phyloP scores from a whole-genome alignment of 2,797 vertebrate genomes.

The Sebastes diaconus region DNA sequence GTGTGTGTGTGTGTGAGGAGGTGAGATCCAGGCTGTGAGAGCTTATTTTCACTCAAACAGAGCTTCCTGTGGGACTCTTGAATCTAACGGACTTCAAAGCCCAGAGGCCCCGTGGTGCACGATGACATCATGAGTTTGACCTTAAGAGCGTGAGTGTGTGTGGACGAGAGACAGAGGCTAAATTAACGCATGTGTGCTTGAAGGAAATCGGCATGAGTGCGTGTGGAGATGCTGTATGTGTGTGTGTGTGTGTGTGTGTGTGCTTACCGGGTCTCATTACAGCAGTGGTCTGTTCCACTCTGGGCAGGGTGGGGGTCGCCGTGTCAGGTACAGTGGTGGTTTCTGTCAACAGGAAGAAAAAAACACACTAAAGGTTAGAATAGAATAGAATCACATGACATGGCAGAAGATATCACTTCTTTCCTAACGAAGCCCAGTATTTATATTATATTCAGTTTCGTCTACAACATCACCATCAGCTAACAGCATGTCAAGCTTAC shows the following conservation, averaged over 20 bases:
- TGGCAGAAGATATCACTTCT: neutral
- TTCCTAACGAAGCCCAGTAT: neutral
- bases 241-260: neutral
- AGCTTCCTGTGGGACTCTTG: conserved; percentile 65
- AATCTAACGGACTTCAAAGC: conserved; percentile 66
- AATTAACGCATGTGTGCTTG: neutral
- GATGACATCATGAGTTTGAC: conserved; percentile 72
- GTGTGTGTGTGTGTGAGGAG: conserved; percentile 16
- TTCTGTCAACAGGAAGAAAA: conserved; percentile 76
- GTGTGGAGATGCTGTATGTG: neutral
- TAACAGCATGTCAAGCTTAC: neutral
- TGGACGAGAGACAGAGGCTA: conserved; percentile 5
- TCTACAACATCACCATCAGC: neutral
- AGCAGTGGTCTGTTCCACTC: conserved; percentile 85
- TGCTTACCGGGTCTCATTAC: conserved; percentile 77
- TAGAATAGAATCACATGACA: neutral
- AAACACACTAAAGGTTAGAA: neutral
- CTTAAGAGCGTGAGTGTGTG: conserved; percentile 43
- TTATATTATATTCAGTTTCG: neutral
- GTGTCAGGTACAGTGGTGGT: conserved; percentile 90
- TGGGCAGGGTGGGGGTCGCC: conserved; percentile 85
- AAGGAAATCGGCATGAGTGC: conserved; percentile 17
- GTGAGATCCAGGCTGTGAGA: conserved; percentile 47
- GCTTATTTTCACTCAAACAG: conserved; percentile 62
- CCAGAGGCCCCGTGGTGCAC: conserved; percentile 41